Percentiles rank a stretch among this genome's conserved stretches.
These are phyloP conservation scores for Calameuta filiformis DNA, from an alignment of 2,888 invertebrate species.

Conservation along the genomic window DNA sequence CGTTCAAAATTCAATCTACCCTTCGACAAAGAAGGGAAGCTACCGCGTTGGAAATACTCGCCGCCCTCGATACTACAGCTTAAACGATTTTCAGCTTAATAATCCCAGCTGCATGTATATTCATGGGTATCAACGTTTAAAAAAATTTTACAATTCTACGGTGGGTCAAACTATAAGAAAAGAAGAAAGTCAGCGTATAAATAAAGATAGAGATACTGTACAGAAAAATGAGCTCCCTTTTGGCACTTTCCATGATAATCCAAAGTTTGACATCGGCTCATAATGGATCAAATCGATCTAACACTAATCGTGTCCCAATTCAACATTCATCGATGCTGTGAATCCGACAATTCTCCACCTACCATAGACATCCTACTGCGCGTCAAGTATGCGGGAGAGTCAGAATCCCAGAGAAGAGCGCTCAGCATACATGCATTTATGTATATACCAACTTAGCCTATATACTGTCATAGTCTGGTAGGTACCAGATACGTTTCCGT, in stretches of 20 bases:
- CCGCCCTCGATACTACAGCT: not conserved
- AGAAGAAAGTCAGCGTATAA: not conserved
- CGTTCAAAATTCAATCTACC: slow-evolving; percentile 8
- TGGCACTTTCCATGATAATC: not conserved
- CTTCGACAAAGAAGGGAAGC: slow-evolving; percentile 1
- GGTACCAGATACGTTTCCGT: not conserved
- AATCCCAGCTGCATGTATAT: not conserved
- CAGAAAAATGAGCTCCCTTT: no score
- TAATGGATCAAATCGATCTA: not conserved
- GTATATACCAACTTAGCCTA: not conserved
- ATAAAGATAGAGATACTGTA: not conserved
- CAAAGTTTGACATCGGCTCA: not conserved
- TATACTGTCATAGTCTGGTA: not conserved
- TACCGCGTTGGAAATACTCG: not conserved
- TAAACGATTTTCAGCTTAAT: not conserved
- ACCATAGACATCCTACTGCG: not conserved
- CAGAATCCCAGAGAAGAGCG: not conserved
- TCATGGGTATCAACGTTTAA: not conserved
- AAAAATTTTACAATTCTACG: not conserved
- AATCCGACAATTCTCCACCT: not conserved
- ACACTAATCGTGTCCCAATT: not conserved
- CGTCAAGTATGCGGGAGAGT: not conserved
- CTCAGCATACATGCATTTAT: not conserved
- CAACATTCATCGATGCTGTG: not conserved
- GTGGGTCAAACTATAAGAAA: not conserved